Evolutionary conservation across 2,113 vertebrate species (phyloP).

Genomic region (Tupaia chinensis): DNA sequence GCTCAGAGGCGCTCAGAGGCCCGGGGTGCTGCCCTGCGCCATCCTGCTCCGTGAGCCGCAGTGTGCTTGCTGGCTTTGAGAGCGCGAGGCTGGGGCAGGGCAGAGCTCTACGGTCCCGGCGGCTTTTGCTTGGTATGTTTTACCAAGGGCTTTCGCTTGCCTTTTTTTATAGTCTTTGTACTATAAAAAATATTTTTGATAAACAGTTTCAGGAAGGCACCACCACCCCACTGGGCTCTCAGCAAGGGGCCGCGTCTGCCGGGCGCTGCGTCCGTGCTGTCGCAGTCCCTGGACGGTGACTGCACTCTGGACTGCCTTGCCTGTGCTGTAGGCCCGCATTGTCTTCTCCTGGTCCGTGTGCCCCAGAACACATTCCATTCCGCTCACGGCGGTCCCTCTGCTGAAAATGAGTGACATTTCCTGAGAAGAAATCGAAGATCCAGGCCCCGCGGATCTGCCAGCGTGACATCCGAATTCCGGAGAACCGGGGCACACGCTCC

Average conservation of each 20-base stretch:
- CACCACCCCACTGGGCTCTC: neutral
- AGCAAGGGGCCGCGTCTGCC: rapidly evolving
- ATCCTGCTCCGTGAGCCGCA: neutral
- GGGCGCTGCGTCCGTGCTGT: rapidly evolving
- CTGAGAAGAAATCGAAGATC: neutral
- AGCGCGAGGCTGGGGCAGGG: conserved; percentile 61
- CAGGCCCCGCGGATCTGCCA: neutral
- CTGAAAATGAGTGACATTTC: neutral
- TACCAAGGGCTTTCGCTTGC: conserved; percentile 70
- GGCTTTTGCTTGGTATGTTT: conserved; percentile 65
- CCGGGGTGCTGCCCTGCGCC: neutral
- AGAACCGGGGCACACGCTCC: neutral
- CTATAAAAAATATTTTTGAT: conserved; percentile 78
- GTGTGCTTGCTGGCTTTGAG: conserved; percentile 61
- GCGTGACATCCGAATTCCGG: neutral
- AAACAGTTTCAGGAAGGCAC: conserved; percentile 73
- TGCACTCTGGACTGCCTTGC: too few species aligned
- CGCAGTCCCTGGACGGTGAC: too few species aligned
- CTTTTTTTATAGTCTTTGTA: conserved; percentile 73
- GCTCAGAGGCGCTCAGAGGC: conserved; percentile 2
- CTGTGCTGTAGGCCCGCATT: rapidly evolving
- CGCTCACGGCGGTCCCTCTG: neutral
- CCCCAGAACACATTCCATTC: neutral
- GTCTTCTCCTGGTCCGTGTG: neutral
- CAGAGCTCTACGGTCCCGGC: conserved; percentile 66